Evolutionary conservation across 2,888 invertebrate genomes (phyloP), one percentile per base, ranked within the genome.

Genomic region (Baccha elongata): DNA sequence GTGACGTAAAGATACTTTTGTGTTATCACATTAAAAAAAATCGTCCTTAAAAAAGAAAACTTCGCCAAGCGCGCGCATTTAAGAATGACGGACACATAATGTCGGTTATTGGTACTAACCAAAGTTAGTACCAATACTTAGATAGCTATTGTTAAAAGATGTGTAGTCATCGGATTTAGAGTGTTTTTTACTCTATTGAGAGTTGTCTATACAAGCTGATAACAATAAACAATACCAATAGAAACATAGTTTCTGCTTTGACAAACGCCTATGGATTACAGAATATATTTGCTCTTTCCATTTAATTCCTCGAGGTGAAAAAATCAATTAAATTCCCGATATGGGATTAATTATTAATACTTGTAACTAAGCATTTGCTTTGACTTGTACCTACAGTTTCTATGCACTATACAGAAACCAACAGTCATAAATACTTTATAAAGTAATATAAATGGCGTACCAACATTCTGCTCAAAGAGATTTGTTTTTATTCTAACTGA

Each of bases 51-150:
- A 58, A 72, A 58, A 48, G 42, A 19, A 53, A 19, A 26, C 40
- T 52, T 72, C 32, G 35, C 52, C 81, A 69, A 85, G 85, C 85
- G 85, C 85, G 85, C 85, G 85, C 85, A 85, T 83, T 85, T 84
- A 73, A 64, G 62, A 69, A 48, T 48, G 50, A 53, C 53, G 53
- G 48, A 50, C 69, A 75, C 44, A 72, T 50, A 65, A 74, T 62
- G 53, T 67, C 44, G 32, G 55, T 65, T 71, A 78, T 74, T 53
- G 72, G 62, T 60, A 50, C 69, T 42, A 48, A 65, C 65, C 17
- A 60, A 60, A 71, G 42, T 53, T 37, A 26, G 40, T 15, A 67
- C 29, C 52, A 65, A 83, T 53, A 65, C 62, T 40, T 32, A 32
- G 13, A 67, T 42, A 67, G 11, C 35, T 60, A 52, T 76, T 81